Conservation (phyloP, 2,797 vertebrate genomes). For the Bovichtus diacanthus region DNA sequence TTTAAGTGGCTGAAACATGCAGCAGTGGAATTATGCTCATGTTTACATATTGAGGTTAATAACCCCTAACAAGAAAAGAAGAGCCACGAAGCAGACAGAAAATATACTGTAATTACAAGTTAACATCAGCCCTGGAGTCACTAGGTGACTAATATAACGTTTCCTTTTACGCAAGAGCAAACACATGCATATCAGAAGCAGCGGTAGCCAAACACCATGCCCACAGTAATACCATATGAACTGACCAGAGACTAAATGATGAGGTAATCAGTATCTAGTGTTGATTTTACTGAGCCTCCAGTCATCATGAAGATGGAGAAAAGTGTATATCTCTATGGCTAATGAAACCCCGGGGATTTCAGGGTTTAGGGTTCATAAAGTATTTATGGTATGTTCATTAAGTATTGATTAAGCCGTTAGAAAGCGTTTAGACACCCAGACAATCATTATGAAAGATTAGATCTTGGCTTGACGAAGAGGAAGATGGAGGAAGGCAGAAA, state of each 20-base stretch:
- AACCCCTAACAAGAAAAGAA: background rate
- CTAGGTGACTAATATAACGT: background rate
- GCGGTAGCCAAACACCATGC: background rate
- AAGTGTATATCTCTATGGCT: slow-evolving; percentile 73
- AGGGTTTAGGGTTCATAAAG: slow-evolving; percentile 82
- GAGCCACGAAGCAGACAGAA: background rate
- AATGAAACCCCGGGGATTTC: slow-evolving; percentile 77
- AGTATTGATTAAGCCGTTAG: slow-evolving; percentile 83
- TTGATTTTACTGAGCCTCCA: slow-evolving; percentile 58
- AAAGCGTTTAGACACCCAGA: slow-evolving; percentile 78
- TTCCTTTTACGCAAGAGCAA: background rate
- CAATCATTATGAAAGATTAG: slow-evolving; percentile 76
- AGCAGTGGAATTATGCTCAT: background rate
- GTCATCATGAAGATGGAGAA: slow-evolving; percentile 63
- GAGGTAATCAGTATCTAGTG: slow-evolving; percentile 60
- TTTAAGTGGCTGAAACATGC: slow-evolving; percentile 1
- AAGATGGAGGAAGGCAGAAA: slow-evolving; percentile 51
- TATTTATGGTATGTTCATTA: slow-evolving; percentile 85
- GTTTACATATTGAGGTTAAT: background rate
- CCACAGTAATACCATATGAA: slow-evolving; percentile 23
- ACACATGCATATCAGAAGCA: slow-evolving; percentile 6
- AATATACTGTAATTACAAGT: background rate
- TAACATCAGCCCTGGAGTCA: too few relatives aligned
- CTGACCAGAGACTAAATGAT: slow-evolving; percentile 60
- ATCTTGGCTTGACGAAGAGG: slow-evolving; percentile 58